phyloP scores from a whole-genome alignment of 2,113 vertebrate genomes.

The Cavia aperea region DNA sequence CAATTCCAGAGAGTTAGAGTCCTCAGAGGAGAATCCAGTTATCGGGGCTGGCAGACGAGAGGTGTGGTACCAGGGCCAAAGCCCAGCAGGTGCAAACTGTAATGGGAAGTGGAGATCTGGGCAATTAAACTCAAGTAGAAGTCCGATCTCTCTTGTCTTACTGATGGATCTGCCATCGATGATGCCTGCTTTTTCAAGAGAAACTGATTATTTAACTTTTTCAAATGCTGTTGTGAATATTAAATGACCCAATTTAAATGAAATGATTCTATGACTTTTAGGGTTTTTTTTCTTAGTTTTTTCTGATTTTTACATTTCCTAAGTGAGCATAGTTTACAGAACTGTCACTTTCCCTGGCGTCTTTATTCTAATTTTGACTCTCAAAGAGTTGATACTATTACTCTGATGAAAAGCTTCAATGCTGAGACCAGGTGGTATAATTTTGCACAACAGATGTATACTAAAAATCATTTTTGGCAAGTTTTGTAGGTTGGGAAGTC shows the following conservation, averaged over 20 bases:
- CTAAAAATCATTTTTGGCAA: background rate
- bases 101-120: background rate
- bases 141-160: background rate
- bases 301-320: background rate
- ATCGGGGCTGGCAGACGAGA: background rate
- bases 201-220: background rate
- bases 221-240: background rate
- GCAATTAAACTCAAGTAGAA: background rate
- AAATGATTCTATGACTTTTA: background rate
- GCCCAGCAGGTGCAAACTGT: background rate
- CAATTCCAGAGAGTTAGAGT: background rate
- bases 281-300: background rate
- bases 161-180: fast-evolving
- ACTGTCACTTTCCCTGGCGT: background rate
- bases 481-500: background rate
- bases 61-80: background rate
- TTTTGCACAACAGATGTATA: background rate
- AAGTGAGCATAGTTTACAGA: background rate
- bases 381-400: background rate
- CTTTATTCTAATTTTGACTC: background rate
- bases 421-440: background rate
- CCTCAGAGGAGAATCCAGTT: background rate
- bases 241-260: background rate
- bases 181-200: background rate
- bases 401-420: background rate